Base-by-base conservation (phyloP, 2,113 vertebrate genomes). In the Ictalurus furcatus region DNA sequence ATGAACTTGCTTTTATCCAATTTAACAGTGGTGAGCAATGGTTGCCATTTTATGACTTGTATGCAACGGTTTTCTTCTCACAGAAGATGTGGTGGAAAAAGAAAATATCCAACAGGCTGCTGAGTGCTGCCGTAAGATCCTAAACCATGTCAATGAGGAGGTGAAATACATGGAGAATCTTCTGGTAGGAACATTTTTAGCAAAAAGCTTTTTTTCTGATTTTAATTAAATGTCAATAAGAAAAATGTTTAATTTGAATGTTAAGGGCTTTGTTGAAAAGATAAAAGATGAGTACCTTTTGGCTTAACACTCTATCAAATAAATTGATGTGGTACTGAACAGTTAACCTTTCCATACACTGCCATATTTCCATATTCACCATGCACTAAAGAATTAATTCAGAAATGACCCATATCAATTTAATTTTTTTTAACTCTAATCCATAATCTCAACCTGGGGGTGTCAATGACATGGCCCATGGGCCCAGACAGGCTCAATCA, bases 111-210 rank as follows among this genome's bases (percentile, higher is more conserved):
- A 91, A 85, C 94, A 91, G 88, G 97, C 97, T 0, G 97, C 97
- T 0, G 96, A 98, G 63, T 97, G 96, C 93, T 98, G 97, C 90
- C 95, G 96, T 44, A 96, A 96, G 89, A 98, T 98, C 91, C 96
- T 98, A 87, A 97, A 98, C 92, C 96, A 97, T 0, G 97, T 98
- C 92, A 98, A 98, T 69, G 96, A 97, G 74, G 96, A 96, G 3
- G 97, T 98, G 92, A 96, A 97, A n/a, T 91, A 91, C 23, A 97
- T 97, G 95, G 97, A 98, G 94, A 97, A 98, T 93, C 91, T 97
- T 78, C 94, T 97, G 96, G 97, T 98, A 94, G 96, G 97, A 30
- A 34, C 16, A 8, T 81, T 52, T 80, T 79, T 79, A 28, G 12
- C 3, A 1, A 28, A 48, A 78, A 12, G 11, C 28, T 48, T 48